These are phyloP conservation scores for Trissolcus japonicus DNA, from an alignment of 2,888 invertebrate species.

Conservation along the genomic window DNA sequence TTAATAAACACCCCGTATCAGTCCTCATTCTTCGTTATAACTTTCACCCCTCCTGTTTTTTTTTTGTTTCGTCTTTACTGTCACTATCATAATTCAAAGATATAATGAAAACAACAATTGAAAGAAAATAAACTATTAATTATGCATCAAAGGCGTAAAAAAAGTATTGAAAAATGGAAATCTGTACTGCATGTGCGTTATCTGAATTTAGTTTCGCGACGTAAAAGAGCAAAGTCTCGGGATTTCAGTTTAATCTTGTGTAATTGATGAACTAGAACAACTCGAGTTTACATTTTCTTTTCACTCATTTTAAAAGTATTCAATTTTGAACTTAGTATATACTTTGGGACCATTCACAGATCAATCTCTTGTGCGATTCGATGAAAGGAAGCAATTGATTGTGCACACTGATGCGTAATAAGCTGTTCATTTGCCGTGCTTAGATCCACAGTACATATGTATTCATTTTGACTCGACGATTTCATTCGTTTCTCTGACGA, in stretches of 20 bases:
- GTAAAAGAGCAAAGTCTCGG: background rate
- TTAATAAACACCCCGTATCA: conserved; percentile 27
- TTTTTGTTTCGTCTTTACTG: too few species aligned
- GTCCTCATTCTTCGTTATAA: conserved; percentile 18
- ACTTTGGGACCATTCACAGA: conserved; percentile 26
- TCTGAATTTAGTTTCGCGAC: background rate
- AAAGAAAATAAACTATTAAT: too few species aligned
- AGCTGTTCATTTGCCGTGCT: conserved; percentile 28
- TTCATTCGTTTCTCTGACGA: conserved; percentile 30
- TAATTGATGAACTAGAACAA: conserved; percentile 6
- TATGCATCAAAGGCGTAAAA: too few species aligned
- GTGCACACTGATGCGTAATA: conserved; percentile 48
- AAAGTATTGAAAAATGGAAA: background rate
- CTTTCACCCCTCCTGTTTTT: background rate
- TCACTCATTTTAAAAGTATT: conserved; percentile 19
- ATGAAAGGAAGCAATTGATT: conserved; percentile 41
- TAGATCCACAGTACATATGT: conserved; percentile 21
- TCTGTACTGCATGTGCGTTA: background rate
- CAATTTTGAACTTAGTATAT: conserved; percentile 24
- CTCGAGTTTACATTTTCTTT: background rate
- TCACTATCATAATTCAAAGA: conserved; percentile 5
- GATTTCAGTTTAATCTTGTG: conserved; percentile 6
- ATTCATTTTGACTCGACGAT: conserved; percentile 29
- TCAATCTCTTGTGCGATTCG: conserved; percentile 27
- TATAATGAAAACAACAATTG: background rate